Evolutionary conservation across 2,113 vertebrate genomes (phyloP).

Genomic region (Eira barbara): DNA sequence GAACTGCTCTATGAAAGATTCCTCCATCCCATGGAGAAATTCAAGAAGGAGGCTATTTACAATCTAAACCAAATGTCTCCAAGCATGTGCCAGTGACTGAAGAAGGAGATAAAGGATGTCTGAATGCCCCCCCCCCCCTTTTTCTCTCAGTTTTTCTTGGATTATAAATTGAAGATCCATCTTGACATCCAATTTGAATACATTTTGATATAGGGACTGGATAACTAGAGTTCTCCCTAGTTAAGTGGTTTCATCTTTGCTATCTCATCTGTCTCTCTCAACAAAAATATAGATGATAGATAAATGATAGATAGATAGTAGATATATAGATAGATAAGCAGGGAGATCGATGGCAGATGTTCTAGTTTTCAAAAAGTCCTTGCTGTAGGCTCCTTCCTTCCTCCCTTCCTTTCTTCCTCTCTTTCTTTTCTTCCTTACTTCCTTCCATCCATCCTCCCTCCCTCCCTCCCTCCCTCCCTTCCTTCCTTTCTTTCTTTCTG

Average conservation of each 20-base stretch:
- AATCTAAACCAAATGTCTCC: background rate
- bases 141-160: background rate
- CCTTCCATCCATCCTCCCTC: too few relatives aligned
- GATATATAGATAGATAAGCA: background rate
- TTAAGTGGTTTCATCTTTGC: background rate
- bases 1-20: background rate
- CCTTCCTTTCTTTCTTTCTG: background rate
- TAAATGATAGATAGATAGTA: background rate
- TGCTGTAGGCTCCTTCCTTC: background rate
- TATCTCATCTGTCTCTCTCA: background rate
- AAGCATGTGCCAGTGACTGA: background rate
- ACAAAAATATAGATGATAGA: background rate
- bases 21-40: background rate
- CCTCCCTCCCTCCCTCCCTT: too few relatives aligned
- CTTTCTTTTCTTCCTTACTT: too few relatives aligned
- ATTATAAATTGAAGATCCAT: background rate
- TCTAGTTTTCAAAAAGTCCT: background rate
- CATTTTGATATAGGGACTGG: background rate
- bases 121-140: background rate
- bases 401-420: too few relatives aligned
- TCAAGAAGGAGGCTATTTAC: background rate
- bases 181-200: background rate
- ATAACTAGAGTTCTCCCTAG: background rate
- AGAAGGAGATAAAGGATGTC: background rate
- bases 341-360: background rate